Percentiles rank a stretch among this genome's conserved stretches.
phyloP scores from a whole-genome alignment of 2,113 vertebrate genomes.

The Andinoacara biseriatus region DNA sequence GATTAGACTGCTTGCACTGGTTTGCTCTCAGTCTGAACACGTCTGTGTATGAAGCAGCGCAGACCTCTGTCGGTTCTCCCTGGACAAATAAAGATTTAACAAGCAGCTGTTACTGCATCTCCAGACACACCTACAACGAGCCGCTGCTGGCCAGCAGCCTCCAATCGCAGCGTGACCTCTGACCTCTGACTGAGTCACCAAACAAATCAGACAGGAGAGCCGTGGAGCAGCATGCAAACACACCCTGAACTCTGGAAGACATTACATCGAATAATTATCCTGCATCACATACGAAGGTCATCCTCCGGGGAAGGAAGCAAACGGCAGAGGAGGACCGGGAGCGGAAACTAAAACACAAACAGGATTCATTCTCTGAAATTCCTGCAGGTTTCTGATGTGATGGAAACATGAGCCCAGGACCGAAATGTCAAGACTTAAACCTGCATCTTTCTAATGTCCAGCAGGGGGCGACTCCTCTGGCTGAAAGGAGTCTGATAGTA shows the following conservation, averaged over 20 bases:
- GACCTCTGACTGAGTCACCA: slow-evolving; percentile 10
- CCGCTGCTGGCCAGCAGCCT: neutral
- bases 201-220: neutral
- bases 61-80: neutral
- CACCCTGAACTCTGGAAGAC: neutral
- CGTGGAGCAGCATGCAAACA: neutral
- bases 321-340: neutral
- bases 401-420: neutral
- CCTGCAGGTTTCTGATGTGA: neutral
- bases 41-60: neutral
- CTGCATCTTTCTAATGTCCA: neutral
- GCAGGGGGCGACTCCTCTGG: too few relatives aligned
- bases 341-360: neutral
- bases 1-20: neutral
- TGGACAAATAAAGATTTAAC: slow-evolving; percentile 17
- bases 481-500: too few relatives aligned
- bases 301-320: neutral
- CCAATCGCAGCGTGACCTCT: slow-evolving; percentile 14
- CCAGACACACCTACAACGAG: neutral
- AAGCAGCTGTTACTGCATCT: slow-evolving; percentile 16
- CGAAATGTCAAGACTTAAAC: neutral
- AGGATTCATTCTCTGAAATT: neutral
- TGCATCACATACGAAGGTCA: neutral
- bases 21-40: neutral
- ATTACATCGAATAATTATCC: neutral